A percentile compares a stretch with the other conserved stretches of the same genome.
Conservation (phyloP, 2,888 invertebrate species). For the Proisotoma minuta region DNA sequence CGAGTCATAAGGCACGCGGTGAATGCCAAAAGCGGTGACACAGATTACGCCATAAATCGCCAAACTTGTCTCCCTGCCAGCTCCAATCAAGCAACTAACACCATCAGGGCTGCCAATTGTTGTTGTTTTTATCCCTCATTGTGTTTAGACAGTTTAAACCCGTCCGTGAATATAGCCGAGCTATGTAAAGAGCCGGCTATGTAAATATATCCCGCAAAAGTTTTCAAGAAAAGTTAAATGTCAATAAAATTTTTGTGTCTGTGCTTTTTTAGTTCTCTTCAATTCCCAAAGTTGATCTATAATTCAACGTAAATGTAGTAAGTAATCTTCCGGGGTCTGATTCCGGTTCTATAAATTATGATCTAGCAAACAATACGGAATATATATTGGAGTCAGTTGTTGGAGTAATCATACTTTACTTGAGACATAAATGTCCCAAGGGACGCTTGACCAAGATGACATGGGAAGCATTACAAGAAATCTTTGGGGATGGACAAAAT, state of each 20-base stretch:
- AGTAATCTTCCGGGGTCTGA: neutral
- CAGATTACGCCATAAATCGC: neutral
- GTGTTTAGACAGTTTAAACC: too few relatives aligned
- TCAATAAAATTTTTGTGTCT: too few relatives aligned
- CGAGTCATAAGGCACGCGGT: constrained; percentile 98
- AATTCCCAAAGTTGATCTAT: too few relatives aligned
- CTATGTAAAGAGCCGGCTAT: too few relatives aligned
- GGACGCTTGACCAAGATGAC: constrained; percentile 2
- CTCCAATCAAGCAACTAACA: too few relatives aligned
- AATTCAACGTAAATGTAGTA: too few relatives aligned
- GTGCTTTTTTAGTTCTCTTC: too few relatives aligned
- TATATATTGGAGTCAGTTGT: neutral
- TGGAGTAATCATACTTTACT: neutral
- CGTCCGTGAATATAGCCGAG: too few relatives aligned
- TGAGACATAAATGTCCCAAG: neutral
- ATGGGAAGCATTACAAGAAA: constrained; percentile 5
- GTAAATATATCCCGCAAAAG: too few relatives aligned
- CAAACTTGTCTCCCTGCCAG: neutral
- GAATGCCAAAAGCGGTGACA: constrained; percentile 91
- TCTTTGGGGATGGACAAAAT: neutral
- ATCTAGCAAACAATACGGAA: neutral
- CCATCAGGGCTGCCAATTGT: too few relatives aligned
- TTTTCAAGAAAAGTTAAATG: too few relatives aligned
- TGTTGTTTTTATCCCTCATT: too few relatives aligned
- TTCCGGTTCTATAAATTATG: neutral